A percentile compares a stretch with the other conserved stretches of the same genome.
These are phyloP conservation scores for Cyphomyrus discorhynchus DNA, from an alignment of 2,113 vertebrate species.

Conservation along the genomic window DNA sequence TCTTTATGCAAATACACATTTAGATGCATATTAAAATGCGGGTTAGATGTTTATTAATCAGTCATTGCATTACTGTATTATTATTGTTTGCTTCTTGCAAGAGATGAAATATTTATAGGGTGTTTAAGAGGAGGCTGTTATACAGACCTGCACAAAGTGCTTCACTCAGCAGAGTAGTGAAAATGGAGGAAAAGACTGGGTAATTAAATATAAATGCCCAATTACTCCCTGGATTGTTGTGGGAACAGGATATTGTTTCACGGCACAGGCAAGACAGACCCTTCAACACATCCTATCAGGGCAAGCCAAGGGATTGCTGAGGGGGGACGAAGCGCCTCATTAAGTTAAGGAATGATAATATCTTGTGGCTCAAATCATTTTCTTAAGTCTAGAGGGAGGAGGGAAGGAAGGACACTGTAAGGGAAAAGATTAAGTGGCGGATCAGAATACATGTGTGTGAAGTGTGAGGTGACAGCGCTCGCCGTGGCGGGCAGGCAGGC, in stretches of 20 bases:
- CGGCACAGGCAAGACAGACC: slow-evolving; percentile 43
- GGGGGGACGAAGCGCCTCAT: not conserved
- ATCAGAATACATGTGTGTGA: not conserved
- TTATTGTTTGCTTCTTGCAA: slow-evolving; percentile 64
- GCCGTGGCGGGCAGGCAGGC: slow-evolving; percentile 28
- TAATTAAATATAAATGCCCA: slow-evolving; percentile 69
- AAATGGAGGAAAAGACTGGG: slow-evolving; percentile 31
- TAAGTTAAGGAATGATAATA: not conserved
- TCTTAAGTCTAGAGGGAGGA: not conserved
- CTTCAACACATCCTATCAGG: slow-evolving; percentile 3
- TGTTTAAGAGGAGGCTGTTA: slow-evolving; percentile 53
- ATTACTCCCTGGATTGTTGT: slow-evolving; percentile 54
- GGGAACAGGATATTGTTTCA: slow-evolving; percentile 50
- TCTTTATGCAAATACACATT: slow-evolving; percentile 63
- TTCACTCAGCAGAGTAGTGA: slow-evolving; percentile 53
- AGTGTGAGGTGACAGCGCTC: slow-evolving; percentile 30
- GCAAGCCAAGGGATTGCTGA: not conserved
- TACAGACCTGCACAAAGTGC: slow-evolving; percentile 49
- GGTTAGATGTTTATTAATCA: slow-evolving; percentile 68
- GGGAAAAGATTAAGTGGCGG: not conserved
- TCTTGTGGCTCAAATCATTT: slow-evolving; percentile 7
- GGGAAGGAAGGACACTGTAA: not conserved
- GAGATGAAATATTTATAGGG: slow-evolving; percentile 62
- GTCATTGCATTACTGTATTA: slow-evolving; percentile 64
- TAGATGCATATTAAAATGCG: slow-evolving; percentile 60